Conservation (phyloP, 1,140 invertebrate genomes). For the Chionoecetes opilio region DNA sequence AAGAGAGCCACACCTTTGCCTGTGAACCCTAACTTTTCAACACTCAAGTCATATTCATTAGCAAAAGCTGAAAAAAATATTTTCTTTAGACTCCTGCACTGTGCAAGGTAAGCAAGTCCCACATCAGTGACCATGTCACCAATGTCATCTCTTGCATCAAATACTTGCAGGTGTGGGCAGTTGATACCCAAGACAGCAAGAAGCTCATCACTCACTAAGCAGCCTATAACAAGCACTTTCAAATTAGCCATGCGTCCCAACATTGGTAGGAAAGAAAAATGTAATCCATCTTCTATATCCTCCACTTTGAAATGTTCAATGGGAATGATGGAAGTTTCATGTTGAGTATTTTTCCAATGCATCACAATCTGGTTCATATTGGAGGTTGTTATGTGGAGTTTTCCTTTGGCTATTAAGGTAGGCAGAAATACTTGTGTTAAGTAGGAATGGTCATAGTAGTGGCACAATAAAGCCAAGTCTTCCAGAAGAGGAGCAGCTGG, state of each 20-base stretch:
- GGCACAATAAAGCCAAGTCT: conserved; percentile 37
- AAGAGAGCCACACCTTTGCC: conserved; percentile 62
- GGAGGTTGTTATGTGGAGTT: conserved; percentile 42
- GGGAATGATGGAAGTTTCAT: background rate
- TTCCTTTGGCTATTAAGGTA: conserved; percentile 55
- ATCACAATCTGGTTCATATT: conserved; percentile 57
- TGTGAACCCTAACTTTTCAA: conserved; percentile 58
- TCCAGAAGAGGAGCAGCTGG: conserved; percentile 52
- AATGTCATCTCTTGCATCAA: conserved; percentile 61
- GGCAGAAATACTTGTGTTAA: conserved; percentile 66
- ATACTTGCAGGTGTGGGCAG: conserved; percentile 49
- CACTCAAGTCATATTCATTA: conserved; percentile 56
- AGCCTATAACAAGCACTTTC: conserved; percentile 56
- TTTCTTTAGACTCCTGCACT: conserved; percentile 58
- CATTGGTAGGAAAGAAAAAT: conserved; percentile 58
- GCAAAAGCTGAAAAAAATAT: conserved; percentile 61
- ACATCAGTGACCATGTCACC: conserved; percentile 60
- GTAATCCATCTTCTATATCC: conserved; percentile 36
- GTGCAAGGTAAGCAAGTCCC: conserved; percentile 58
- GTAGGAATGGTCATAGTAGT: conserved; percentile 33
- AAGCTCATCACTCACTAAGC: conserved; percentile 62
- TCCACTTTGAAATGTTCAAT: conserved; percentile 71
- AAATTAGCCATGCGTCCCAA: conserved; percentile 51
- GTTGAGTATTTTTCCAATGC: conserved; percentile 37
- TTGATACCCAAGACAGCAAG: conserved; percentile 66